phyloP scores from a whole-genome alignment of 2,113 vertebrate species.

The Monarcha castaneiventris region DNA sequence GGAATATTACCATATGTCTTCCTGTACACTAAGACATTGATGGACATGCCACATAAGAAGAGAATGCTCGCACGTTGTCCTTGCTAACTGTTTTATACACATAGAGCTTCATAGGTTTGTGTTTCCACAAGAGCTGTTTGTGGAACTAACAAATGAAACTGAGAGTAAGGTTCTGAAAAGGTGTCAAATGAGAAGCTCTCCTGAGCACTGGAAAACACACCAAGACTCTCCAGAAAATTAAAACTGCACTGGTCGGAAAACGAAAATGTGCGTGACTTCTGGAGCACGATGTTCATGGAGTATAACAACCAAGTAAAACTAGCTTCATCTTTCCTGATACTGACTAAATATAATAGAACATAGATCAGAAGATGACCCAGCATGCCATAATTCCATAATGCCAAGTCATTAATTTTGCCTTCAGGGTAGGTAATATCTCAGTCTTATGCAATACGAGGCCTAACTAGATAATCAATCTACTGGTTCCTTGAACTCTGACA shows the following conservation, averaged over 20 bases:
- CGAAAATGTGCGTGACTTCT: neutral
- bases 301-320: neutral
- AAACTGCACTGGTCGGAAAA: neutral
- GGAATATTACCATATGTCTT: neutral
- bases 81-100: neutral
- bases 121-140: neutral
- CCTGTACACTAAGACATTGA: neutral
- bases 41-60: neutral
- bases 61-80: neutral
- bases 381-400: neutral
- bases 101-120: neutral
- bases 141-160: neutral
- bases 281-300: neutral
- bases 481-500: neutral
- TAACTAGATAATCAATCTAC: neutral
- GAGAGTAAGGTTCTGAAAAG: neutral
- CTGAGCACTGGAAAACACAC: neutral
- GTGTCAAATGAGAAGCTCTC: neutral
- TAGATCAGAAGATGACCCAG: neutral
- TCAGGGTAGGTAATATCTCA: neutral
- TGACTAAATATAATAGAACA: neutral
- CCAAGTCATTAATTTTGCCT: neutral
- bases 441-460: neutral
- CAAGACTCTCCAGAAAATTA: neutral
- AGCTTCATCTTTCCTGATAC: neutral